Evolutionary conservation across 2,797 vertebrate species (phyloP).

Genomic region (Chiloscyllium punctatum): DNA sequence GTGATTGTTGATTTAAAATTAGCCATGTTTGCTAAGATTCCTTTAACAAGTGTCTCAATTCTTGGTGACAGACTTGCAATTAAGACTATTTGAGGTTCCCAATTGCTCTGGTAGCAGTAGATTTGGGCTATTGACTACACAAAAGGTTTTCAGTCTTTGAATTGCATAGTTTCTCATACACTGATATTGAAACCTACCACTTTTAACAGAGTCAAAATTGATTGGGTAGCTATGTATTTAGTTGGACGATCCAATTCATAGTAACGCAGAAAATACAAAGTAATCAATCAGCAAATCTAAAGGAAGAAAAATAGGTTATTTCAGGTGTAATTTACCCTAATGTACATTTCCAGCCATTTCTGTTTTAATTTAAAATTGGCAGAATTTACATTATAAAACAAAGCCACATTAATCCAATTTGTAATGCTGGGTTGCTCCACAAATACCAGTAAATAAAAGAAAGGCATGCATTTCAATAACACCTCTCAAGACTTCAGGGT

Average conservation of each 20-base stretch:
- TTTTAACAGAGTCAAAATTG: neutral
- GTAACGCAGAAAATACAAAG: neutral
- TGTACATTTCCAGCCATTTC: neutral
- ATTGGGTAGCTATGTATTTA: neutral
- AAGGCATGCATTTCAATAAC: neutral
- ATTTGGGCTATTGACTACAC: neutral
- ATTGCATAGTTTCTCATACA: neutral
- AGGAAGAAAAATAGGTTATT: neutral
- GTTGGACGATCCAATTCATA: neutral
- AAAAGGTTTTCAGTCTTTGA: neutral
- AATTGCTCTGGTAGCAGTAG: neutral
- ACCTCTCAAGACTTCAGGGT: neutral
- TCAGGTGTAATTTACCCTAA: neutral
- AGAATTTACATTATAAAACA: neutral
- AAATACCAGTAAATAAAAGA: neutral
- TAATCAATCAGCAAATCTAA: neutral
- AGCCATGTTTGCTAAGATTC: conserved; percentile 23
- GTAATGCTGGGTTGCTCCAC: neutral
- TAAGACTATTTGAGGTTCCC: conserved; percentile 1
- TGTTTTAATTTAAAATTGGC: neutral
- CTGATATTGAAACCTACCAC: neutral
- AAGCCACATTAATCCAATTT: neutral
- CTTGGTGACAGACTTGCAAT: conserved; percentile 14
- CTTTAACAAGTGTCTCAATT: neutral
- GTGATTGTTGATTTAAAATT: conserved; percentile 31